These are phyloP conservation scores for Lithophane socia DNA, from an alignment of 2,888 invertebrate species.

Conservation along the genomic window DNA sequence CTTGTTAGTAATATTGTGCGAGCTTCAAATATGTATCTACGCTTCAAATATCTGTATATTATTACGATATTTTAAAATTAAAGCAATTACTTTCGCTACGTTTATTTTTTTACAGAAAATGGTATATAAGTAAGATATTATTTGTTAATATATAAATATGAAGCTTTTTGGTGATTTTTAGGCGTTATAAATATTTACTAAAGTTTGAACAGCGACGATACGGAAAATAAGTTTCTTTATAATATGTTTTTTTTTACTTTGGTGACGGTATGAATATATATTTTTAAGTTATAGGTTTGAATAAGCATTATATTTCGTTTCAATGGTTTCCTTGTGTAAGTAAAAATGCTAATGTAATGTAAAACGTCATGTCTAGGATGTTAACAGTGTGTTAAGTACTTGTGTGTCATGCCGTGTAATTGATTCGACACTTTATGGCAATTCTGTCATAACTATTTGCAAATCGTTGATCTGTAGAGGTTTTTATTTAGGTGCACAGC, in stretches of 20 bases:
- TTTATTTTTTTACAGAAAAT: conserved; percentile 40
- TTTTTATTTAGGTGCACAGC: conserved; percentile 7
- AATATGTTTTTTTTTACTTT: conserved; percentile 12
- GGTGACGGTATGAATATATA: conserved; percentile 23
- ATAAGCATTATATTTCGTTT: conserved; percentile 28
- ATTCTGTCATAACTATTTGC: not conserved
- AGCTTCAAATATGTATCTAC: conserved; percentile 58
- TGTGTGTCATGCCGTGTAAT: conserved; percentile 34
- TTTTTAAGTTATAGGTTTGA: conserved; percentile 16
- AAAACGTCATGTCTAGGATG: conserved; percentile 38
- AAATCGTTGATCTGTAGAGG: not conserved
- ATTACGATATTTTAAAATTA: conserved; percentile 38
- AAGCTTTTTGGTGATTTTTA: conserved; percentile 47
- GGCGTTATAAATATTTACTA: conserved; percentile 27
- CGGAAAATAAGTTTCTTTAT: conserved; percentile 1
- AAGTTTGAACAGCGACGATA: conserved; percentile 12
- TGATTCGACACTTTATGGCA: conserved; percentile 39
- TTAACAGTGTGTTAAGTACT: conserved; percentile 59
- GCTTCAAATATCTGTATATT: conserved; percentile 60
- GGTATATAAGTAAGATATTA: conserved; percentile 50
- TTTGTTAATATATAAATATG: conserved; percentile 43
- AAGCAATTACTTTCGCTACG: conserved; percentile 42
- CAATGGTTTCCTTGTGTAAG: conserved; percentile 36
- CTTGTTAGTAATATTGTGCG: conserved; percentile 69
- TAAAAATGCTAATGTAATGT: conserved; percentile 32